Evolutionary conservation across 2,113 vertebrate genomes (phyloP), one percentile per base, ranked within the genome.

Genomic region (Cynopterus brachyotis): DNA sequence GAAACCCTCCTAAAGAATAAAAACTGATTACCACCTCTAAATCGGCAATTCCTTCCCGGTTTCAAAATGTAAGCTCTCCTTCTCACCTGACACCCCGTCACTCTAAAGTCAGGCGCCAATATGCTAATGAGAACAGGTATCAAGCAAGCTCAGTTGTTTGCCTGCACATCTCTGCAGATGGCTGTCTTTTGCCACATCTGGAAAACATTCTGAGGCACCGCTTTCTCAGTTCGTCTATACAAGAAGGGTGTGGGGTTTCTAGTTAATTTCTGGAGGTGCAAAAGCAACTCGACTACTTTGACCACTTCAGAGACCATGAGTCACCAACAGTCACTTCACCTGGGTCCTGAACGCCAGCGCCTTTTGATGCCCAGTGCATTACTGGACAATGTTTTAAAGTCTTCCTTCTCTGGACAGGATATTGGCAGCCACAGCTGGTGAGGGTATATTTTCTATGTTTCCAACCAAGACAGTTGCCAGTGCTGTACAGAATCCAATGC

Each of bases 321-420:
- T 95, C 96, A 83, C 53, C 96, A 97, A 92, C 45, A 66, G 85
- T 96, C 97, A 87, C 89, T 13, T 60, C 83, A 81, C 55, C 96
- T 91, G 96, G 96, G 76, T 91, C 92, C 96, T 97, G 47, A 89
- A 62, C 9, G 16, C 19, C 59, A 97, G 97, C 92, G 97, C 70
- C 89, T 97, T 97, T 91, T 97, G 96, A 97, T 97, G 37, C 13
- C 93, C 88, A 45, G 73, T 96, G 97, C 93, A 94, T 96, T 96
- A 95, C 96, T 92, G 82, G 83, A 92, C 59, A 85, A 96, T 81
- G 67, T 98, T 97, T 97, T 97, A 82, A 97, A 97, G 94, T 97
- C 95, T 97, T 94, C 98, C 97, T 98, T 97, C 89, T 97, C 84
- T 97, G 98, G 98, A 98, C 93, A 94, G 91, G 92, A 91, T 92